Conservation (phyloP, 1,140 invertebrate species). For the Lepidurus apus region DNA sequence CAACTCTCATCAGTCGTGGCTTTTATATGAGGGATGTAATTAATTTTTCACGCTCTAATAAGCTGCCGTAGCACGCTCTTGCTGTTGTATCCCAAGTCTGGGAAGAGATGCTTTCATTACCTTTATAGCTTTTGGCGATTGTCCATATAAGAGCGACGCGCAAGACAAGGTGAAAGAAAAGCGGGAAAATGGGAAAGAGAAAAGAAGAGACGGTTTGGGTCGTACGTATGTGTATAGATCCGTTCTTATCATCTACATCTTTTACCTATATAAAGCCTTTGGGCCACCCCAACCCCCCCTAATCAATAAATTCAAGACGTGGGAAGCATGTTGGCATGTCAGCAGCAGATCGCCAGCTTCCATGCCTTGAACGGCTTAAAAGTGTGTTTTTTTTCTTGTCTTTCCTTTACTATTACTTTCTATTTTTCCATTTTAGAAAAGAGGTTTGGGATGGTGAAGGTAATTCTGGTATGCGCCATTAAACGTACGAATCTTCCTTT, state of each 20-base stretch:
- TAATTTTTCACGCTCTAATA: constrained; percentile 16
- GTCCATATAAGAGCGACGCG: neutral
- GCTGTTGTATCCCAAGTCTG: neutral
- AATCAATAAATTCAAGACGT: constrained; percentile 15
- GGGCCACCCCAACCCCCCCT: constrained; percentile 3
- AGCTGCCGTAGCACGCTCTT: neutral
- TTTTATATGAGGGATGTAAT: neutral
- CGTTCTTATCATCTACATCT: constrained; percentile 19
- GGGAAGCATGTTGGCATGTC: constrained; percentile 17
- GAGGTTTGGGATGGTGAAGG: neutral
- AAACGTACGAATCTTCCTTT: neutral
- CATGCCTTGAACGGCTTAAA: neutral
- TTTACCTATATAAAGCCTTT: constrained; percentile 2
- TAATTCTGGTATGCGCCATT: neutral
- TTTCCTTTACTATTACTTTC: neutral
- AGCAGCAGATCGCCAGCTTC: constrained; percentile 12
- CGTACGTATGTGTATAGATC: constrained; percentile 10
- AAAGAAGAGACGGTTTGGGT: neutral
- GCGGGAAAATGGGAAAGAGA: neutral
- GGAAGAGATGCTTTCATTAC: neutral
- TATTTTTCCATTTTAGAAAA: neutral
- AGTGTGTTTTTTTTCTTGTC: neutral
- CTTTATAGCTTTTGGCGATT: neutral
- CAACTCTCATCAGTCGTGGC: neutral
- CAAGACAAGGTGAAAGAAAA: neutral